Evolutionary conservation across 2,113 vertebrate genomes (phyloP).

Genomic region (Turnix velox): DNA sequence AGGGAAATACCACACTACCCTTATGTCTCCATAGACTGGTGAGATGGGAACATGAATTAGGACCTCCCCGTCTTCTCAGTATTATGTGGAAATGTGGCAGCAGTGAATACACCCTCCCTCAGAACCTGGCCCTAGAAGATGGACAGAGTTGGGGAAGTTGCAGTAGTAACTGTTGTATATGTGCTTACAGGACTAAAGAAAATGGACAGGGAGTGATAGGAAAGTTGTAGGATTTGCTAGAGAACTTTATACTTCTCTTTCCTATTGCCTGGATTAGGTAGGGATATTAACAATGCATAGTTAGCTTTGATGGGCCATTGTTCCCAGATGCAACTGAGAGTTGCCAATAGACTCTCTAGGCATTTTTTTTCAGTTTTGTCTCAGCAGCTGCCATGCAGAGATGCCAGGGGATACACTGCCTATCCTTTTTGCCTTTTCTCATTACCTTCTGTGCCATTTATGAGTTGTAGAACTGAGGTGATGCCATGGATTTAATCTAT

Average conservation of each 20-base stretch:
- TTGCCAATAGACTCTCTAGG: constrained; percentile 58
- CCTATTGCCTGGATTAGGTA: not conserved
- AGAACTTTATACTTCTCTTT: not conserved
- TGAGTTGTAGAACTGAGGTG: not conserved
- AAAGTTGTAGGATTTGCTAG: not conserved
- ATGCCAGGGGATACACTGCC: constrained; percentile 65
- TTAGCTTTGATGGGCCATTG: constrained; percentile 64
- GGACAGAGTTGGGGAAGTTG: not conserved
- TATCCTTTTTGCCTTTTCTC: not conserved
- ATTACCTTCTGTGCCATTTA: not conserved
- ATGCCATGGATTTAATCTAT: not conserved
- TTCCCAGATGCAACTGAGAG: constrained; percentile 59
- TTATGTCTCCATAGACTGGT: not conserved
- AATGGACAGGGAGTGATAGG: not conserved
- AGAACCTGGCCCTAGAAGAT: not conserved
- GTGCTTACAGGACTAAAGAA: not conserved
- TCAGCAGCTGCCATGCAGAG: constrained; percentile 54
- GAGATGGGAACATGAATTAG: not conserved
- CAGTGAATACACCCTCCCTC: not conserved
- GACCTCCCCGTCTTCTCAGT: not conserved
- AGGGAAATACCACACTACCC: not conserved
- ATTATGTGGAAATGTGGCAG: not conserved
- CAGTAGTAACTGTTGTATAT: not conserved
- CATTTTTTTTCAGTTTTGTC: constrained; percentile 48
- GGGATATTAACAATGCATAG: not conserved